Base-by-base conservation (phyloP, 1,140 invertebrate genomes). In the Hirudo medicinalis region DNA sequence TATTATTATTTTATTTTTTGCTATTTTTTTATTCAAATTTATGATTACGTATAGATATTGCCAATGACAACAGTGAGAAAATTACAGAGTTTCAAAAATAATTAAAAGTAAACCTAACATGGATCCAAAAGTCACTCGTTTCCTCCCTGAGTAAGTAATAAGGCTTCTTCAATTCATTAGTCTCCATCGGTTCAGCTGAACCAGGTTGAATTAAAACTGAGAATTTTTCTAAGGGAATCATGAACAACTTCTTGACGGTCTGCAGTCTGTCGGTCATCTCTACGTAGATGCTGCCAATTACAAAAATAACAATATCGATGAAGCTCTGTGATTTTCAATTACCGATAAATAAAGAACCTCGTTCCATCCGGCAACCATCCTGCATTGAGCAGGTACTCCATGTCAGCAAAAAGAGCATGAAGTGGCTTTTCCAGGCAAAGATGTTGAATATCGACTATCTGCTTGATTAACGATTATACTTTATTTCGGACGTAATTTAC, bases 361-460 rank as follows among this genome's bases (percentile, higher is more conserved):
- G 89, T 86, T 53, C 89, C 89, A 80, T 92, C 88, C 2, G 91
- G 89, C 0, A 90, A 91, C 94, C 94, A 98, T 0, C 93, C 94
- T 49, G 90, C 90, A 76, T 94, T 85, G 0, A 94, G 90, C 74
- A 97, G 85, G 81, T 97, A 97, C 78, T 98, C 94, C 82, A 89
- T 88, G 89, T 90, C 92, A 0, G 91, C 89, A 79, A 94, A 95
- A 71, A 91, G 85, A 13, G 74, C 54, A 22, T 68, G 71, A 43
- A 82, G 67, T 15, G 79, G 76, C 60, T 76, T 76, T 68, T 73
- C 72, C 69, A 82, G 69, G n/a, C 76, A 73, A 22, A 63, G 29
- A 1, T 63, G 22, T 15, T 25, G 22, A 11, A 63, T 13, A 11
- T n/a, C 19, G 22, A 63, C 57, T 63, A 63, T 63, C 57, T 63